These are phyloP conservation scores for Coregonus ussuriensis DNA, from an alignment of 2,797 vertebrate genomes.

Conservation along the genomic window DNA sequence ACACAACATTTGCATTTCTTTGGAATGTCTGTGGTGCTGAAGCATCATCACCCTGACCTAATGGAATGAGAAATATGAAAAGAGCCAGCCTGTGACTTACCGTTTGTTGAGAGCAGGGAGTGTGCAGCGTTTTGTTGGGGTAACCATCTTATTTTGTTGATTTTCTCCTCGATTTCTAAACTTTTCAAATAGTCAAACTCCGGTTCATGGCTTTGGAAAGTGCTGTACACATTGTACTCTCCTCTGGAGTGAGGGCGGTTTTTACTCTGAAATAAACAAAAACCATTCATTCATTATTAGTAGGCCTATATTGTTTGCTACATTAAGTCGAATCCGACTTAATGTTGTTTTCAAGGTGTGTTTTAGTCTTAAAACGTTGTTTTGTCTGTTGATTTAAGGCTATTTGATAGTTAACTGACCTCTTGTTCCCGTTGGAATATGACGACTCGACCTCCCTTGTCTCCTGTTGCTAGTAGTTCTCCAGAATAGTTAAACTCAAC, in stretches of 20 bases:
- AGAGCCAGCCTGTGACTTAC: background rate
- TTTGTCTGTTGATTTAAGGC: background rate
- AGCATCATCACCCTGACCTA: background rate
- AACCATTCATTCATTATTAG: background rate
- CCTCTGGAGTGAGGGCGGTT: slow-evolving; percentile 17
- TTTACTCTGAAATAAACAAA: slow-evolving; percentile 10
- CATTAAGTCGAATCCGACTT: too few species aligned
- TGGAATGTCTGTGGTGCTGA: background rate
- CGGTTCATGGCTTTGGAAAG: slow-evolving; percentile 13
- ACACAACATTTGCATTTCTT: background rate
- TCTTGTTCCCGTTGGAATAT: slow-evolving; percentile 17
- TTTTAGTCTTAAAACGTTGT: too few species aligned
- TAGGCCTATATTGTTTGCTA: background rate
- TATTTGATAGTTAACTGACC: slow-evolving; percentile 1
- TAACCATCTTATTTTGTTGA: slow-evolving; percentile 22
- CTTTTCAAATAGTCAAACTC: slow-evolving; percentile 23
- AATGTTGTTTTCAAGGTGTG: too few species aligned
- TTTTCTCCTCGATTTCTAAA: slow-evolving; percentile 24
- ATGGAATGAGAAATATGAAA: background rate
- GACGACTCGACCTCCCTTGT: slow-evolving; percentile 10
- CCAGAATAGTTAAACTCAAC: slow-evolving; percentile 16
- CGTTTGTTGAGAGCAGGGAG: slow-evolving; percentile 19
- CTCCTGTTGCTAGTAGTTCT: slow-evolving; percentile 8
- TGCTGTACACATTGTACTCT: slow-evolving; percentile 18
- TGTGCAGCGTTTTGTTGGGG: slow-evolving; percentile 22